These are phyloP conservation scores for Avahi laniger DNA, from an alignment of 2,797 vertebrate species.

Conservation along the genomic window DNA sequence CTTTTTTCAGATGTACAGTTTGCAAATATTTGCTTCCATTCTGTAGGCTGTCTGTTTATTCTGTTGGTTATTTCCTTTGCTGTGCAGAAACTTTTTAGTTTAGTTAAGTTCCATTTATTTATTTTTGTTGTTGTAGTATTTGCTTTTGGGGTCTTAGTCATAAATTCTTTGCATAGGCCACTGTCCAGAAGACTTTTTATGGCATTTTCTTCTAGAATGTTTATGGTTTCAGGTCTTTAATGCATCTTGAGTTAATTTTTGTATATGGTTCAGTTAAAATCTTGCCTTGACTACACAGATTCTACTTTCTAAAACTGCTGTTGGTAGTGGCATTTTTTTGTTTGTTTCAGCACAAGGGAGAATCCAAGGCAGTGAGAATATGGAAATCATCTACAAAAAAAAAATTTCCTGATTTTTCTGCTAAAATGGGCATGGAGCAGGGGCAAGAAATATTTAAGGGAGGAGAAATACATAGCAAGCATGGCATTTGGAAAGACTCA, in stretches of 20 bases:
- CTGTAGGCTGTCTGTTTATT: too few species aligned
- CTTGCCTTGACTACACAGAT: neutral
- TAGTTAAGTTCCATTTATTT: too few species aligned
- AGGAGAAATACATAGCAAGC: slow-evolving; percentile 35
- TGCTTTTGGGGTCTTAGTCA: neutral
- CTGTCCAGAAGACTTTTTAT: neutral
- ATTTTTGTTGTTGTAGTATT: too few species aligned
- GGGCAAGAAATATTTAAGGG: slow-evolving; percentile 32
- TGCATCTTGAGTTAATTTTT: neutral
- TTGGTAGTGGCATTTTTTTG: neutral
- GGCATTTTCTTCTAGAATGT: neutral
- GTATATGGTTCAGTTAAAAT: neutral
- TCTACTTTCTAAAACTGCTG: neutral
- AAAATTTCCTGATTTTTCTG: neutral
- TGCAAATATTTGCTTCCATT: too few species aligned
- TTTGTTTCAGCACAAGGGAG: neutral
- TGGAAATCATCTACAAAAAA: neutral
- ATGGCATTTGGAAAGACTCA: slow-evolving; percentile 58
- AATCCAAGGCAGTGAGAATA: neutral
- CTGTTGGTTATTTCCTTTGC: too few species aligned
- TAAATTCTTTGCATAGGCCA: neutral
- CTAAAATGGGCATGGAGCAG: neutral
- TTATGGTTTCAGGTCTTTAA: neutral
- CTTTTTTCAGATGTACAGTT: too few species aligned
- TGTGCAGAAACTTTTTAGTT: too few species aligned